These are phyloP conservation scores for Caracal caracal DNA, from an alignment of 2,113 vertebrate species.

Conservation along the genomic window DNA sequence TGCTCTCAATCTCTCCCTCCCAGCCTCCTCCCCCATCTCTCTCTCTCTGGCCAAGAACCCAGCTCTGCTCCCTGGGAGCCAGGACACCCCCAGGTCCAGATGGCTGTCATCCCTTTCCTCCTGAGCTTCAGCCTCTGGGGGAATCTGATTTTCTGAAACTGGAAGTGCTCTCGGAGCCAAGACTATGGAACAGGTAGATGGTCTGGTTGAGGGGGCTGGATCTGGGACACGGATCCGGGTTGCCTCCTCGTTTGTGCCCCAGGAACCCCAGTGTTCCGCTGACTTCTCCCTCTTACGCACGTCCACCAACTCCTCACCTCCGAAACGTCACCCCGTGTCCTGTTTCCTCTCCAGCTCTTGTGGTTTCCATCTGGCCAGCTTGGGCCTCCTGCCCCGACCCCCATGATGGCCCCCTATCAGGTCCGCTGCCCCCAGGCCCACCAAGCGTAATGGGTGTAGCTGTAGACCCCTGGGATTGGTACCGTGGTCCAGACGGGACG, in stretches of 20 bases:
- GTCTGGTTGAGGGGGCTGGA: not conserved
- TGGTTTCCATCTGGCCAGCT: not conserved
- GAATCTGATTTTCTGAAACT: not conserved
- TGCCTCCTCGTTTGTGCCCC: not conserved
- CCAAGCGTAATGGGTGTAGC: not conserved
- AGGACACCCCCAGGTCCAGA: not conserved
- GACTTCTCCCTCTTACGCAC: not conserved
- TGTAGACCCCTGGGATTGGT: not conserved
- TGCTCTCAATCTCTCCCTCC: not conserved
- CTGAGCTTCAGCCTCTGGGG: not conserved
- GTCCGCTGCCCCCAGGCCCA: not conserved
- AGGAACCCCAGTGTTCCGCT: not conserved
- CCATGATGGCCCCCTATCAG: not conserved
- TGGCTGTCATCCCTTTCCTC: not conserved
- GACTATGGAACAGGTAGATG: not conserved
- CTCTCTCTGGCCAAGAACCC: not conserved
- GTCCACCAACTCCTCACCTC: not conserved
- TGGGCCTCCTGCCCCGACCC: not conserved
- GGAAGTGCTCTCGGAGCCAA: not conserved
- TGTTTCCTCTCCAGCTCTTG: not conserved
- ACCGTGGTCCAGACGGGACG: not conserved
- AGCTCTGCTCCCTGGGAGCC: not conserved
- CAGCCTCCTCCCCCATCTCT: not conserved
- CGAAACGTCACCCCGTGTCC: fast-evolving
- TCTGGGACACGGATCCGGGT: not conserved